Evolutionary conservation across 2,797 vertebrate species (phyloP).

Genomic region (Buphagus erythrorhynchus): DNA sequence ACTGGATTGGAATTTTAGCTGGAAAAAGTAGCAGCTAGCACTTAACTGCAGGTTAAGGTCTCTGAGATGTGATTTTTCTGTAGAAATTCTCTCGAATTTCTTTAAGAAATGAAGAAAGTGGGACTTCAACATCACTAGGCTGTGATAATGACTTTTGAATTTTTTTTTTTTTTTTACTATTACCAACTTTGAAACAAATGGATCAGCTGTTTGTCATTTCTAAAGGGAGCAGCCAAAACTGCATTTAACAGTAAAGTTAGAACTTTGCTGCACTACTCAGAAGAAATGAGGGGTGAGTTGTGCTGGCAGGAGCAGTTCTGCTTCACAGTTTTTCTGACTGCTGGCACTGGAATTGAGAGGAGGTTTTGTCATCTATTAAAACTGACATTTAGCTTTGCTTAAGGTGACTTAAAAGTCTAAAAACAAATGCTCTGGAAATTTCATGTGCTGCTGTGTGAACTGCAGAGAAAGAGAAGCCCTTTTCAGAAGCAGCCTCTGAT

Average conservation of each 20-base stretch:
- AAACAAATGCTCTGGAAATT: background rate
- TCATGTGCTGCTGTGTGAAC: background rate
- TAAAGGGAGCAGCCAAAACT: background rate
- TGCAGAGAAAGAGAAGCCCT: background rate
- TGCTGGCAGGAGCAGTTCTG: slow-evolving; percentile 15
- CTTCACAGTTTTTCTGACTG: background rate
- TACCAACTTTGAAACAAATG: background rate
- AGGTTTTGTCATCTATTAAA: slow-evolving; percentile 35
- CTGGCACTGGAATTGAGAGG: background rate
- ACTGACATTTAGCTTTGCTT: slow-evolving; percentile 32
- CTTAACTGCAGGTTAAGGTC: background rate
- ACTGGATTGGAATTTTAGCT: background rate
- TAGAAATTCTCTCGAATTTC: background rate
- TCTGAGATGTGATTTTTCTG: background rate
- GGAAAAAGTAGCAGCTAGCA: background rate
- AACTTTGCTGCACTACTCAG: background rate
- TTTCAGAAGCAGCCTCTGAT: background rate
- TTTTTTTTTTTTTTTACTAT: background rate
- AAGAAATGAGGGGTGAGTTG: background rate
- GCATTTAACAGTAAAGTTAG: background rate
- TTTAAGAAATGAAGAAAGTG: background rate
- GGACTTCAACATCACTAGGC: background rate
- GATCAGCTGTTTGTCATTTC: background rate
- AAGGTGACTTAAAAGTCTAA: slow-evolving; percentile 26
- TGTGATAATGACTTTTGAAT: background rate